Evolutionary conservation across 2,888 invertebrate species (phyloP).

Genomic region (Eupithecia inturbata): DNA sequence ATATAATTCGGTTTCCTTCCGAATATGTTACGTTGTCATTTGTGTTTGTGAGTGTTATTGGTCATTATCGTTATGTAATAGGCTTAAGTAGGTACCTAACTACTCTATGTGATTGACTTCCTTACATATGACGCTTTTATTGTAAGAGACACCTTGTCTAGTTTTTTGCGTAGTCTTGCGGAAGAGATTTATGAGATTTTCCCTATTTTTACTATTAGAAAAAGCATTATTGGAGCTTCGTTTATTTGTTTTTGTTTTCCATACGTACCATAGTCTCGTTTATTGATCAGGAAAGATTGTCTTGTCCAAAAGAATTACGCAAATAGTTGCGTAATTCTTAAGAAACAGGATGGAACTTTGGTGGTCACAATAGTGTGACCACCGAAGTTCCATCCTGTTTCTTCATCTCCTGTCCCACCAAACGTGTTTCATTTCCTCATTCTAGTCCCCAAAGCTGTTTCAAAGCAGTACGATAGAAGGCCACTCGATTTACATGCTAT

Average conservation of each 20-base stretch:
- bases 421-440: constrained; percentile 8
- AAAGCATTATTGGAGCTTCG: neutral
- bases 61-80: constrained; percentile 26
- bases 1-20: constrained; percentile 42
- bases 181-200: neutral
- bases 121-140: constrained; percentile 12
- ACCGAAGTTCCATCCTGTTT: constrained; percentile 8
- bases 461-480: constrained; percentile 24
- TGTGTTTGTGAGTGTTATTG: constrained; percentile 36
- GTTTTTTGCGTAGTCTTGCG: neutral
- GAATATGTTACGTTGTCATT: constrained; percentile 41
- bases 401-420: constrained; percentile 8
- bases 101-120: constrained; percentile 24
- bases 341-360: no score
- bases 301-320: neutral
- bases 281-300: neutral
- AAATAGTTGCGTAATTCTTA: no score
- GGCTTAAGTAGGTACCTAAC: no score
- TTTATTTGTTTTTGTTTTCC: neutral
- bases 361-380: no score
- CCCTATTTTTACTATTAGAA: neutral
- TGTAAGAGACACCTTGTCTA: neutral
- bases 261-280: neutral
- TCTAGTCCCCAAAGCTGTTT: constrained; percentile 6
- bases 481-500: constrained; percentile 32